Evolutionary conservation across 2,113 vertebrate genomes (phyloP), one percentile per base, ranked within the genome.

Genomic region (Sisor rabdophorus): DNA sequence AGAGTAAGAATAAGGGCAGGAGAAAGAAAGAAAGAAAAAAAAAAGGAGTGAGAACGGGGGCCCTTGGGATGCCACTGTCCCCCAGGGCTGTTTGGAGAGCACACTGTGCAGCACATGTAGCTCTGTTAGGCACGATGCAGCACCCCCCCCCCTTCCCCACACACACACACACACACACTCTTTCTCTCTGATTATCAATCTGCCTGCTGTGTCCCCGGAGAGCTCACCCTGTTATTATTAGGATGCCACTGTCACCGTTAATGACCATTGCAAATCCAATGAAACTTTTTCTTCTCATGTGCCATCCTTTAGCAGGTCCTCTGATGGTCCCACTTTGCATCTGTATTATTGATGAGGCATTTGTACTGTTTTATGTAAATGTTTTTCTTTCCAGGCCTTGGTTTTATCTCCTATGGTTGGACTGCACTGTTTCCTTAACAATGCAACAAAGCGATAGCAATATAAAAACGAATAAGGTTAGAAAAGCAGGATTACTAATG

Each of bases 101-200:
- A 79, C 68, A 63, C 63, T 63, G 77, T 80, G 76, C 79, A 82
- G 79, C 78, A 70, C 79, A 82, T 72, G 77, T 73, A 86, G 84
- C 77, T 84, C n/a, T 80, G 73, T 64, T 80, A 30, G 58, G 64
- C 78, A 32, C 71, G 75, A 71, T 82, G 65, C 80, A 76, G 79
- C 74, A 86, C 87, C 84, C 86, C 79, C 67, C 61, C 59, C 73
- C 65, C 67, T 76, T 28, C 53, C 32, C 32, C 32, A 36, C 32
- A 7, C 32, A 3, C 7, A 4, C 32, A 3, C 3, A 36, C 32
- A 36, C 7, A 4, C 32, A 3, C 3, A 36, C 32, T 4, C 7
- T 36, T 36, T 36, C 10, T 44, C 40, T 79, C 81, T 83, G 80
- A 86, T 86, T 85, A 82, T 85, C 77, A 75, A 83, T 85, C 70